Evolutionary conservation across 2,113 vertebrate genomes (phyloP), one percentile per base, ranked within the genome.

Genomic region (Gymnogyps californianus): DNA sequence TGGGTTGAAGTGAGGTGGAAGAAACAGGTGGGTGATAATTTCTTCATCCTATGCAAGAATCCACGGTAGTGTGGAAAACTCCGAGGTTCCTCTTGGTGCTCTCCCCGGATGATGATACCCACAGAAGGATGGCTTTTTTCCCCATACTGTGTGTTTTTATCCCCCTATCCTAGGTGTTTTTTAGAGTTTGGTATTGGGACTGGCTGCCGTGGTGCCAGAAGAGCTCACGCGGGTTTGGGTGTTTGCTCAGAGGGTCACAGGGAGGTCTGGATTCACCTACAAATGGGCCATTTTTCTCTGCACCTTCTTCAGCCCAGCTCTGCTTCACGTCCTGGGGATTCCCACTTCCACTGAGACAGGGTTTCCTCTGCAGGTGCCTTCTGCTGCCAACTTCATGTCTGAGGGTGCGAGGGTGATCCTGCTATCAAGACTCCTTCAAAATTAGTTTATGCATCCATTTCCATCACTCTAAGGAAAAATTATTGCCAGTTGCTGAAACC

Each of bases 201-300:
- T 77, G 62, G 11, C 29, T 61, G 42, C 29, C 44, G 32, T 20
- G 36, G 14, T 24, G 36, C 47, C 65, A 8, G 13, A 25, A 18
- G 52, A 77, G 42, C 42, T 66, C 38, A 22, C 0, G 0, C 3
- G 7, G 25, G 15, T 58, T 42, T 21, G 24, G 11, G 10, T 19
- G 11, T 32, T 94, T 38, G 67, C 66, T 83, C 42, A n/a, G 49
- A 19, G 40, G 7, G 9, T 15, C 46, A 26, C 29, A 7, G 6
- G 36, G 29, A 83, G 54, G 36, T 49, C 52, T 16, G 15, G 55
- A 49, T 58, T 65, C 36, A 61, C 22, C 40, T 57, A 14, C 47
- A 66, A 76, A 54, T 1, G 8, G 15, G 8, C 2, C 22, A 0
- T 0, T 57, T 70, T 18, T 24, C 49, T 34, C 52, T 11, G 17